phyloP scores from a whole-genome alignment of 92 coral and sea anemone species.

The Actinostola sp. region DNA sequence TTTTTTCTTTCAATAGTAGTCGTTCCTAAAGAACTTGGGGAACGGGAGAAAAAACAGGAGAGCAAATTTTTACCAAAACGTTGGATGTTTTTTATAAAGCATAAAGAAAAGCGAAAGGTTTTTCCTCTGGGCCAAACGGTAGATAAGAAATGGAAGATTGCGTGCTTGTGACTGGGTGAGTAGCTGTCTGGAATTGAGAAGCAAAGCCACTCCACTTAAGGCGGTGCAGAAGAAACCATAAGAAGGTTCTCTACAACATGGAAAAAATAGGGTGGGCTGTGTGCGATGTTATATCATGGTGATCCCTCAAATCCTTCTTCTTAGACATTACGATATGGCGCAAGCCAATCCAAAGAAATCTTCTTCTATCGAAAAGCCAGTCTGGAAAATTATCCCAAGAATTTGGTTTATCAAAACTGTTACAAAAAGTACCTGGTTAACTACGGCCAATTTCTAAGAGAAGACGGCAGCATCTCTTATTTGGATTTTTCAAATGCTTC shows the following conservation, averaged over 20 bases:
- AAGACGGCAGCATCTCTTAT: slow-evolving; percentile 46
- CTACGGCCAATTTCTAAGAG: slow-evolving; percentile 45
- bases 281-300: slow-evolving; percentile 66
- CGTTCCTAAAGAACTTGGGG: slow-evolving; percentile 80
- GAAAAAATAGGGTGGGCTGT: slow-evolving; percentile 82
- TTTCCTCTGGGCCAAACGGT: slow-evolving; percentile 68
- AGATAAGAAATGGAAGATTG: slow-evolving; percentile 60
- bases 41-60: slow-evolving; percentile 58
- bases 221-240: slow-evolving; percentile 60
- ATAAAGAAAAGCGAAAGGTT: slow-evolving; percentile 67
- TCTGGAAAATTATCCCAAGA: slow-evolving; percentile 70
- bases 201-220: slow-evolving; percentile 14
- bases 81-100: slow-evolving; percentile 49
- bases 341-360: slow-evolving; percentile 46
- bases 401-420: slow-evolving; percentile 51
- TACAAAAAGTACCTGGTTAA: slow-evolving; percentile 28
- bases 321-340: slow-evolving; percentile 83
- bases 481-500: slow-evolving; percentile 24
- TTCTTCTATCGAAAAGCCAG: slow-evolving; percentile 75
- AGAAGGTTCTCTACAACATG: slow-evolving; percentile 48
- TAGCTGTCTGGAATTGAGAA: neutral
- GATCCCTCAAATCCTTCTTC: slow-evolving; percentile 66
- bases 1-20: slow-evolving; percentile 75
- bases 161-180: slow-evolving; percentile 66
- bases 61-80: slow-evolving; percentile 58